These are phyloP conservation scores for Muscicapa adusta DNA, from an alignment of 2,113 vertebrate species.

Conservation along the genomic window DNA sequence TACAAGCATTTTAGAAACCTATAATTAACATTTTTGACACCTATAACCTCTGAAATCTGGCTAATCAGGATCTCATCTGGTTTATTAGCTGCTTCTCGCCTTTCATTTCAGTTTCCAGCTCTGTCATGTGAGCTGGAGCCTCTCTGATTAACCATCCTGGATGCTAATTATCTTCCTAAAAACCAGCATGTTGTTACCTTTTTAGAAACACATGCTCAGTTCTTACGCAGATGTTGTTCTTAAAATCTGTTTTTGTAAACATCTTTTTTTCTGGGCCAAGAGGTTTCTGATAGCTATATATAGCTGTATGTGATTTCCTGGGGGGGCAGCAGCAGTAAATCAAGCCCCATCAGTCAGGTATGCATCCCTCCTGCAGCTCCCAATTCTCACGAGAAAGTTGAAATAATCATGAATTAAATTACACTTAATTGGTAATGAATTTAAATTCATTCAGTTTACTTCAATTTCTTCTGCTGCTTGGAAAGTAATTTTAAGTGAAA, in stretches of 20 bases:
- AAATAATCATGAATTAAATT: constrained; percentile 47
- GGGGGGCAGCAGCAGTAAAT: neutral
- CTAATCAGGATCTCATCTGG: neutral
- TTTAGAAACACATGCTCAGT: constrained; percentile 14
- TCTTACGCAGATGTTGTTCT: constrained; percentile 20
- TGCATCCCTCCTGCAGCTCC: neutral
- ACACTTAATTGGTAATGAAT: constrained; percentile 53
- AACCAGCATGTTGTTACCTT: neutral
- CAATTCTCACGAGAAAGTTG: constrained; percentile 20
- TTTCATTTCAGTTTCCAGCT: neutral
- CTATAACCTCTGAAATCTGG: neutral
- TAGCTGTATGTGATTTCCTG: neutral
- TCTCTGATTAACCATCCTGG: neutral
- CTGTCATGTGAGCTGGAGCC: neutral
- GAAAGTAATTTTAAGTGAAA: neutral
- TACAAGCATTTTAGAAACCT: neutral
- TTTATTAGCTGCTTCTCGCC: neutral
- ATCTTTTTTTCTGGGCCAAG: neutral
- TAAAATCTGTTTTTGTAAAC: constrained; percentile 5
- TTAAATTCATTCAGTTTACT: constrained; percentile 53
- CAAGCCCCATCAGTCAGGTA: constrained; percentile 8
- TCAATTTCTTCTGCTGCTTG: neutral
- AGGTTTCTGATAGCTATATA: constrained; percentile 9
- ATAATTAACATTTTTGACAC: neutral
- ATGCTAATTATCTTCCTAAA: constrained; percentile 5